phyloP scores from a whole-genome alignment of 2,888 invertebrate species.

The Autographa pulchrina region DNA sequence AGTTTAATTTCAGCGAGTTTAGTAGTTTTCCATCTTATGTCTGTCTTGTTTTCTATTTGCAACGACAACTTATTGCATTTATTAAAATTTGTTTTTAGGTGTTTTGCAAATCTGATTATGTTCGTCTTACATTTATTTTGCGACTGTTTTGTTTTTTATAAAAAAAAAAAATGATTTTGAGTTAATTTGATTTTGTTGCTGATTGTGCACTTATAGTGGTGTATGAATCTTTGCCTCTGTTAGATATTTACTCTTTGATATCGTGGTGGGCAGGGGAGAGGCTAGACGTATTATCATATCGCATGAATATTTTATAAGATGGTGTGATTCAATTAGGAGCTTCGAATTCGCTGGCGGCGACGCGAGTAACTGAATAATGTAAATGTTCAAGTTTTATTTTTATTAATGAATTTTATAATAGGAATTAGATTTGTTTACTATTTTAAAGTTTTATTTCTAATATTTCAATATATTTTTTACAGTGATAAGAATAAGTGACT shows the following conservation, averaged over 20 bases:
- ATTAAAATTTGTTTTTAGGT: too few relatives aligned
- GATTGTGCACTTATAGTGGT: too few relatives aligned
- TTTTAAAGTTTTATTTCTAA: background rate
- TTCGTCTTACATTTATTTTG: too few relatives aligned
- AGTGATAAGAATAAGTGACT: too few relatives aligned
- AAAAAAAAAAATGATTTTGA: too few relatives aligned
- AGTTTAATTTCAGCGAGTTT: too few relatives aligned
- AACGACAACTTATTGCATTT: too few relatives aligned
- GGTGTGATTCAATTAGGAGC: slow-evolving; percentile 83
- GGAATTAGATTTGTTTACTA: slow-evolving; percentile 6
- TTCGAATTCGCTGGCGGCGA: slow-evolving; percentile 63
- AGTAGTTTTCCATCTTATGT: too few relatives aligned
- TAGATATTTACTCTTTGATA: background rate
- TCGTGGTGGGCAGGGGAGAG: slow-evolving; percentile 57
- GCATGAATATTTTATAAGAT: slow-evolving; percentile 88
- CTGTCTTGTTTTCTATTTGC: too few relatives aligned
- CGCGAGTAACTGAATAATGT: slow-evolving; percentile 68
- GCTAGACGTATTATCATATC: slow-evolving; percentile 83
- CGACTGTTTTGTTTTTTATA: too few relatives aligned
- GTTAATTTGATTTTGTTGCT: too few relatives aligned
- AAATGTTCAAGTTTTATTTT: slow-evolving; percentile 56
- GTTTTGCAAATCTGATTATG: too few relatives aligned
- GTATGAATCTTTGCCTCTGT: background rate
- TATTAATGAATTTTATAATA: slow-evolving; percentile 53
- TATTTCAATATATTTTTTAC: background rate